phyloP scores from a whole-genome alignment of 2,888 invertebrate species.

The Sphaeridia pumilis region DNA sequence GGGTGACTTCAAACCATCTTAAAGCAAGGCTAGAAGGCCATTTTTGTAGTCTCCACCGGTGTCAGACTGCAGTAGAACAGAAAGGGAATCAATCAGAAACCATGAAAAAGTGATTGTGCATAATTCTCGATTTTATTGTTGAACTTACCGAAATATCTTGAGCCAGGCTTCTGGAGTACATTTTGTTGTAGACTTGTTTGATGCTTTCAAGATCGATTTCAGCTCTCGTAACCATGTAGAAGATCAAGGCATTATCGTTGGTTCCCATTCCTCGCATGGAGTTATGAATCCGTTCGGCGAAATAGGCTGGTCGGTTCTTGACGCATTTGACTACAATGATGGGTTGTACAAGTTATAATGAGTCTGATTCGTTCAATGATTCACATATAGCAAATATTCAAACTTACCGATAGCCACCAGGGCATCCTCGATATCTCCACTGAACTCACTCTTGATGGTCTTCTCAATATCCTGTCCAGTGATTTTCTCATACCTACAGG shows the following conservation, averaged over 20 bases:
- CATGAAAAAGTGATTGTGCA: not conserved
- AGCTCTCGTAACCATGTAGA: slow-evolving; percentile 68
- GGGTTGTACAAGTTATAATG: slow-evolving; percentile 66
- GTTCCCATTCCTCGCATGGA: slow-evolving; percentile 86
- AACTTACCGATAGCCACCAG: slow-evolving; percentile 67
- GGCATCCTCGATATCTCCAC: slow-evolving; percentile 71
- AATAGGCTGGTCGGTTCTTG: slow-evolving; percentile 66
- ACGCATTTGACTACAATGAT: slow-evolving; percentile 60
- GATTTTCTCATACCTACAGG: slow-evolving; percentile 7
- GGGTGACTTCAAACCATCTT: not conserved
- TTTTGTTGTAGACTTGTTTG: slow-evolving; percentile 59
- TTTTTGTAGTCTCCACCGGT: slow-evolving; percentile 89
- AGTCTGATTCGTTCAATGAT: too few relatives aligned
- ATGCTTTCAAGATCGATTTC: slow-evolving; percentile 79
- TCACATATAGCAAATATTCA: slow-evolving; percentile 46
- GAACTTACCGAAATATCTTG: slow-evolving; percentile 49
- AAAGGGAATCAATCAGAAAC: not conserved
- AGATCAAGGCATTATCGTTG: slow-evolving; percentile 71
- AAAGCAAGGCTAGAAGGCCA: slow-evolving; percentile 64
- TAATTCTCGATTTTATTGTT: not conserved
- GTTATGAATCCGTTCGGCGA: slow-evolving; percentile 72
- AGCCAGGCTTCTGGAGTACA: slow-evolving; percentile 63
- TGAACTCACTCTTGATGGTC: slow-evolving; percentile 71
- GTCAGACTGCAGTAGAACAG: slow-evolving; percentile 55
- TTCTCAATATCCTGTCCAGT: slow-evolving; percentile 46